A percentile compares a stretch with the other conserved stretches of the same genome.
These are phyloP conservation scores for Agrotis clavis DNA, from an alignment of 2,888 invertebrate genomes.

Conservation along the genomic window DNA sequence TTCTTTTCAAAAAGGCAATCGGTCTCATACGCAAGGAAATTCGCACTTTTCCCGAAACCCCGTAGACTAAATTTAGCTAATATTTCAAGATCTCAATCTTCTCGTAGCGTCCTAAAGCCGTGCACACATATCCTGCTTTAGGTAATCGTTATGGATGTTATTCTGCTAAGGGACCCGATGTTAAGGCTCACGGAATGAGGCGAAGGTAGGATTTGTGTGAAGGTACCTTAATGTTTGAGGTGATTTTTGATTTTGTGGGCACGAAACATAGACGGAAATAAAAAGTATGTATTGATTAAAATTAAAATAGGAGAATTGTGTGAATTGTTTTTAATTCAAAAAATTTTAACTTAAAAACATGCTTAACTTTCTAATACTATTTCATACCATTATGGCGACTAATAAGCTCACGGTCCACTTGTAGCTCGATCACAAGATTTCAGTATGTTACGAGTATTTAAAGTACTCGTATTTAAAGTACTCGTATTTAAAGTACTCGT, in stretches of 20 bases:
- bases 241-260: slow-evolving; percentile 2
- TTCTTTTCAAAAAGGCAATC: not conserved
- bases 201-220: slow-evolving; percentile 49
- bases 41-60: slow-evolving; percentile 49
- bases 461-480: too few relatives aligned
- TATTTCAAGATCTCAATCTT: slow-evolving; percentile 68
- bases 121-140: slow-evolving; percentile 62
- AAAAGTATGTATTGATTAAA: too few relatives aligned
- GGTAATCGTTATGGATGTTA: slow-evolving; percentile 66
- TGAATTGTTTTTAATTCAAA: too few relatives aligned
- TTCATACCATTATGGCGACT: too few relatives aligned
- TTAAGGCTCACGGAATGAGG: slow-evolving; percentile 54
- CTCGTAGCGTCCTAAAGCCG: slow-evolving; percentile 50
- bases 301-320: too few relatives aligned
- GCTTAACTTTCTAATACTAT: too few relatives aligned
- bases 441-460: too few relatives aligned
- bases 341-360: too few relatives aligned
- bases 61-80: slow-evolving; percentile 59
- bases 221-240: slow-evolving; percentile 11
- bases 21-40: slow-evolving; percentile 49
- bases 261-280: not conserved
- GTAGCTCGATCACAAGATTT: too few relatives aligned
- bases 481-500: too few relatives aligned
- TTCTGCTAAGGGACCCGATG: slow-evolving; percentile 56
- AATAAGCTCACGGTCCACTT: too few relatives aligned